Base-by-base conservation (phyloP, 2,113 vertebrate genomes). In the Nothoprocta pentlandii region DNA sequence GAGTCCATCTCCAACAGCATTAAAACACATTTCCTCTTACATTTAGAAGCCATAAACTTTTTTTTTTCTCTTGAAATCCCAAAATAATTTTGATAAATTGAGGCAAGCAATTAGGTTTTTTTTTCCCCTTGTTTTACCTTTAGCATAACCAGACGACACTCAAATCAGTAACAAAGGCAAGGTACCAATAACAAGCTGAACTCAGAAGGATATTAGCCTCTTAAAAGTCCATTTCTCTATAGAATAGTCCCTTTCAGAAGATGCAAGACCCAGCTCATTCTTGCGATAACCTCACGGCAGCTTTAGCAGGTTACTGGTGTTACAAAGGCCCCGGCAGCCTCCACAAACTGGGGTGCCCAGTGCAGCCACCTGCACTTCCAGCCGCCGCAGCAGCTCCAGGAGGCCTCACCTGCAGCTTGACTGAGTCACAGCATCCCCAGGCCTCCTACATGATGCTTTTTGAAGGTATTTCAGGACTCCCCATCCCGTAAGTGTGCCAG, bases 171-270 rank as follows among this genome's bases (percentile, higher is more conserved):
- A 89, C 9, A 78, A 83, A 84, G 32, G 26, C 20, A 84, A 81
- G 32, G 47, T 47, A 13, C 44, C 58, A 86, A 28, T 19, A 28
- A 49, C 13, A 78, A 68, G 63, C 47, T 8, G 10, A 82, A 46
- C 0, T 2, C 69, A 23, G 10, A 7, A 6, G 6, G 12, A 58
- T 7, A 71, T 44, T 5, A 61, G 0, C 39, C 76, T 10, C 34
- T n/a, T 66, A 62, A 53, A 28, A 23, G 85, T 8, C 8, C 3
- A 30, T 63, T 67, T 68, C 32, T 36, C 53, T 74, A 44, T 70
- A n/a, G 2, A 77, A 23, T 1, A 68, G 11, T 16, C n/a, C 16
- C 17, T 75, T 67, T 53, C 15, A 53, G 9, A 80, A 64, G 6
- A 26, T 3, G 0, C 6, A 62, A 66, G 11, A 59, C 36, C 10